phyloP scores from a whole-genome alignment of 1,140 invertebrate species.

The Aphelinus certus region DNA sequence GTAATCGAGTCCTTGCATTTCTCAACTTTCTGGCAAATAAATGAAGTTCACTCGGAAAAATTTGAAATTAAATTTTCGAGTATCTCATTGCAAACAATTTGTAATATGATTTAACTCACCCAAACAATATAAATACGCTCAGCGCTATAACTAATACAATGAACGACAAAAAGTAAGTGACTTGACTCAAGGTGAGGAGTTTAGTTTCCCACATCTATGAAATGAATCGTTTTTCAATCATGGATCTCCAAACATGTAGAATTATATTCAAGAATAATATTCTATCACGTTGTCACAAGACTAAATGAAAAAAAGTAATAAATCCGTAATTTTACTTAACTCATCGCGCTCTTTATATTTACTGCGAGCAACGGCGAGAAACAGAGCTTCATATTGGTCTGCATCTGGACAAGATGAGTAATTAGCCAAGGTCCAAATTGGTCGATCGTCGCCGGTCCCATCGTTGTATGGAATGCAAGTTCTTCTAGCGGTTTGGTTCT shows the following conservation, averaged over 20 bases:
- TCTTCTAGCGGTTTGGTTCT: slow-evolving; percentile 2
- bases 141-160: neutral
- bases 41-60: neutral
- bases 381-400: neutral
- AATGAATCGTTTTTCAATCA: too few species aligned
- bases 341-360: neutral
- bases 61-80: too few species aligned
- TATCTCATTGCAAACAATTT: too few species aligned
- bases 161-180: neutral
- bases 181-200: neutral
- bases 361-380: neutral
- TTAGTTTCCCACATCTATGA: neutral
- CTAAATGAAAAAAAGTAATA: too few species aligned
- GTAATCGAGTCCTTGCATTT: neutral
- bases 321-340: neutral
- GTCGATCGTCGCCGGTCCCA: neutral
- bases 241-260: too few species aligned
- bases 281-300: too few species aligned
- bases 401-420: neutral
- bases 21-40: neutral
- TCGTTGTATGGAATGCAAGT: neutral
- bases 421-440: neutral
- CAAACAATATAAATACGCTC: neutral
- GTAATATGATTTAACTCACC: neutral
- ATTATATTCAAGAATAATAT: too few species aligned